phyloP scores from a whole-genome alignment of 2,888 invertebrate species.

The Drosophila longiperda region DNA sequence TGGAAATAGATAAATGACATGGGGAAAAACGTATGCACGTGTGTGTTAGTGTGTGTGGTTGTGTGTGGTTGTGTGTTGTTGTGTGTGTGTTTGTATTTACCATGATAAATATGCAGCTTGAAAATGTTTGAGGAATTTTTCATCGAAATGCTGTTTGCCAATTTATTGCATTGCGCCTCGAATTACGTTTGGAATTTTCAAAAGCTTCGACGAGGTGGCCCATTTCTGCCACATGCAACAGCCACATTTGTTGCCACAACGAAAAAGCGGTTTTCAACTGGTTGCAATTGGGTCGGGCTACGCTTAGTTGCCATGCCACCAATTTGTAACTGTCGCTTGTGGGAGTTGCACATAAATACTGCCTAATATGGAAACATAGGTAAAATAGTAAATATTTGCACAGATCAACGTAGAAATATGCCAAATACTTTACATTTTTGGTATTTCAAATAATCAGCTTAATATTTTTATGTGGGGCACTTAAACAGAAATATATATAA shows the following conservation, averaged over 20 bases:
- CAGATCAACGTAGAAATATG: no score
- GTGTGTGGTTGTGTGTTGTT: not conserved
- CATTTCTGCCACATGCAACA: conserved; percentile 27
- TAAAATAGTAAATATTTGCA: not conserved
- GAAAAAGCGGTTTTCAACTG: conserved; percentile 9
- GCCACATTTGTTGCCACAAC: conserved; percentile 49
- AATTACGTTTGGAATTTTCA: conserved; percentile 63
- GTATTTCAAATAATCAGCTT: not conserved
- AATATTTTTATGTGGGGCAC: not conserved
- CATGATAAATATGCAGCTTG: conserved; percentile 65
- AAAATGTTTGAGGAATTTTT: conserved; percentile 63
- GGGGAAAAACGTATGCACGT: not conserved
- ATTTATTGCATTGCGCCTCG: conserved; percentile 62
- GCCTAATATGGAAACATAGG: not conserved
- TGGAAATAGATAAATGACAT: not conserved
- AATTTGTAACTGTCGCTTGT: conserved; percentile 44
- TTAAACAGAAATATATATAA: not conserved
- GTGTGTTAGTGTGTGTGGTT: no score
- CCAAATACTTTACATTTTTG: not conserved
- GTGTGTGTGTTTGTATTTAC: conserved; percentile 9
- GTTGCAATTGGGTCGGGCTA: not conserved
- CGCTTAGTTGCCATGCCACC: conserved; percentile 36
- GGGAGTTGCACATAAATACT: not conserved
- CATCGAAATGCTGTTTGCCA: conserved; percentile 50
- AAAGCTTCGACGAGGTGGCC: conserved; percentile 23